Conservation (phyloP, 2,113 vertebrate species). For the Osmerus mordax region DNA sequence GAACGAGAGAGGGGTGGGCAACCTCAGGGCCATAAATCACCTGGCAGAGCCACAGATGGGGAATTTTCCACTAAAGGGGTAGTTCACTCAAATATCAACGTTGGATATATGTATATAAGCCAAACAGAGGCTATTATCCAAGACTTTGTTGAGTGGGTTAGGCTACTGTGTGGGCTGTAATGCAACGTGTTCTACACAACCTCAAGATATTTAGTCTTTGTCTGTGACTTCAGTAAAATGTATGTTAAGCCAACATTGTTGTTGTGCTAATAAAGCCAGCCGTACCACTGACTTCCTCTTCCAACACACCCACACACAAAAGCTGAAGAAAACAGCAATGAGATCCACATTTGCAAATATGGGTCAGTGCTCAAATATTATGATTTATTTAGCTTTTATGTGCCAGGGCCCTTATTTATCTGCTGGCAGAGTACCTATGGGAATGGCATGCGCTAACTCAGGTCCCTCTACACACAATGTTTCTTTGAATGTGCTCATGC, state of each 20-base stretch:
- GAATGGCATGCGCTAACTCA: constrained; percentile 49
- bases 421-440: constrained; percentile 44
- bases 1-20: constrained; percentile 69
- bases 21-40: constrained; percentile 77
- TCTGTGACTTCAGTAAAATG: constrained; percentile 11
- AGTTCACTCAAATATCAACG: background rate
- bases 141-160: background rate
- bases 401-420: constrained; percentile 52
- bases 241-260: constrained; percentile 27
- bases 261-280: constrained; percentile 33
- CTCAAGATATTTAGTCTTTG: constrained; percentile 5
- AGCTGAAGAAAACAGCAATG: constrained; percentile 38
- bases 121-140: too few relatives aligned
- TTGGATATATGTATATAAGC: background rate
- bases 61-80: constrained; percentile 21
- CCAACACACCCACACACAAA: constrained; percentile 33
- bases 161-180: too few relatives aligned
- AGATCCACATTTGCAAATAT: constrained; percentile 55
- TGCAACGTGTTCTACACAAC: background rate
- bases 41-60: constrained; percentile 57
- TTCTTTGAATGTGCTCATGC: constrained; percentile 56
- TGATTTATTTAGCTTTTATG: constrained; percentile 57
- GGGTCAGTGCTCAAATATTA: constrained; percentile 53
- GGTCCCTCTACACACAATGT: constrained; percentile 47
- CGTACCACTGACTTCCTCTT: constrained; percentile 23